phyloP scores from a whole-genome alignment of 2,113 vertebrate genomes.

The Halcyon senegalensis region DNA sequence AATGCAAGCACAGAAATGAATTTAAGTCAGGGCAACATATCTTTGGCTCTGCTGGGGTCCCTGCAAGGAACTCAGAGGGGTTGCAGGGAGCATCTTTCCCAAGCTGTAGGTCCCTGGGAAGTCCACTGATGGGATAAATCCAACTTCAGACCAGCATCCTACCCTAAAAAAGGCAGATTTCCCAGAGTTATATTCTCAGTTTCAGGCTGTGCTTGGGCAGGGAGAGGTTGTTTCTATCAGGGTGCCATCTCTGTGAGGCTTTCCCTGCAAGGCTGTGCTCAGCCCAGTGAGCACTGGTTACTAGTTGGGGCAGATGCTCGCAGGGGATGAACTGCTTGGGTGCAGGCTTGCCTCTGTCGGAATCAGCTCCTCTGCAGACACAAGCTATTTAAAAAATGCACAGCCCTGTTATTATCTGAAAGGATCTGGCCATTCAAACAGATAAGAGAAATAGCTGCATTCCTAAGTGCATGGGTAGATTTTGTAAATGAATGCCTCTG shows the following conservation, averaged over 20 bases:
- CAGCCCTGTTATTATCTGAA: neutral
- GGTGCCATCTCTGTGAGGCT: neutral
- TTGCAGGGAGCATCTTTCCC: neutral
- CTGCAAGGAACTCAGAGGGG: fast-evolving
- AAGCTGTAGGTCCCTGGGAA: fast-evolving
- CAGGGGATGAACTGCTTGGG: fast-evolving
- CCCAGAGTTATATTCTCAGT: neutral
- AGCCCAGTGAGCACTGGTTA: fast-evolving
- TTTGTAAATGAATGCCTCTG: neutral
- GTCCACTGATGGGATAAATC: neutral
- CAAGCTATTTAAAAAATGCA: neutral
- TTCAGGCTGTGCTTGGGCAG: neutral
- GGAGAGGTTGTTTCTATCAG: neutral
- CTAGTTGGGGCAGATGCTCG: neutral
- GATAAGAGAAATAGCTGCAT: neutral
- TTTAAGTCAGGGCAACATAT: neutral
- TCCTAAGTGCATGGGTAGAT: neutral
- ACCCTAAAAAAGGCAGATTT: neutral
- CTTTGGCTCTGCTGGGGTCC: neutral
- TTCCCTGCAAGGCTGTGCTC: neutral
- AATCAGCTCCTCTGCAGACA: fast-evolving
- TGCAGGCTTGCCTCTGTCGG: fast-evolving
- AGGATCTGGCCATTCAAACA: neutral
- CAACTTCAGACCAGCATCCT: neutral
- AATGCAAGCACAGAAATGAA: neutral